Evolutionary conservation across 2,797 vertebrate genomes (phyloP), one percentile per base, ranked within the genome.

Genomic region (Sebastes hopkinsi): DNA sequence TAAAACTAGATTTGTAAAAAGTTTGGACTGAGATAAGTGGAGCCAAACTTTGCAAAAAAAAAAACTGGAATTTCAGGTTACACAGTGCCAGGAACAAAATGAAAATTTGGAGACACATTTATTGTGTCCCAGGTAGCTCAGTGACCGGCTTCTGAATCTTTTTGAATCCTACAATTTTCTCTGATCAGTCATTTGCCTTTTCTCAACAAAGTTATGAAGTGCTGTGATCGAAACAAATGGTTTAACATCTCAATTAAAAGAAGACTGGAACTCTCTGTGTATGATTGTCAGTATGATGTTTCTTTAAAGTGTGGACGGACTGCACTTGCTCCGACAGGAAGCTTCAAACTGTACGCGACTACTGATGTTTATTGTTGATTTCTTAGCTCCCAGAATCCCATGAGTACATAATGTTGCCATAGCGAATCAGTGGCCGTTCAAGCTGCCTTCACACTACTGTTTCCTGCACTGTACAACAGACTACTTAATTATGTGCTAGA

Each of bases 341-440:
- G 23, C 13, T 32, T 80, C 38, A 70, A 77, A 85, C 62, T 87
- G 72, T 60, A 72, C 23, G 6, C 2, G 22, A 95, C 95, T 96
- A 95, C 94, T 96, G 95, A 96, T 90, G 80, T 74, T 80, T 72
- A 50, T 78, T 87, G 69, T 72, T 79, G 68, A 77, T 61, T 66
- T 88, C 42, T 67, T 25, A 5, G 6, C 68, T 67, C 66, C 59
- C 76, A 65, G 50, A 81, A 66, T 75, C 30, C 25, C 59, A 1
- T 2, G 1, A 67, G 25, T 54, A 4, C 32, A 22, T 27, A 8
- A 38, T 18, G 75, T 69, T 81, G 74, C 81, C 87, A 56, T 72
- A 77, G 56, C 0, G 3, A 77, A 65, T 61, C 32, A n/a, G 2
- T 55, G 55, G 54, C 34, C 52, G 59, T 77, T 71, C 4, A 67